Conservation (phyloP, 2,888 invertebrate species). For the Aplocera efformata region DNA sequence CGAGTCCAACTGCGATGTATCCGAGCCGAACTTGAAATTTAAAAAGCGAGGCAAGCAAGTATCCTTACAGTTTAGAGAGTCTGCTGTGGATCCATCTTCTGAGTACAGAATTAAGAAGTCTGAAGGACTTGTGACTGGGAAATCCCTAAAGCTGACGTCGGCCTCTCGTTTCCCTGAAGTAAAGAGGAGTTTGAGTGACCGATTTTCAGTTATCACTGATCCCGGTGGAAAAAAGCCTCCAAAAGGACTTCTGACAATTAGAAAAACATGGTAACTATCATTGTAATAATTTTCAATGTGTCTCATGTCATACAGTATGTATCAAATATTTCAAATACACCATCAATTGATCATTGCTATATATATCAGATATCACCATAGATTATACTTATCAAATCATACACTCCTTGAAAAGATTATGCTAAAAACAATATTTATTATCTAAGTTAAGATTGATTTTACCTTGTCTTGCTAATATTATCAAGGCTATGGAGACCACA, state of each 20-base stretch:
- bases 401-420: too few species aligned
- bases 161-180: conserved; percentile 59
- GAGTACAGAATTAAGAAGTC: conserved; percentile 40
- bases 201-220: conserved; percentile 66
- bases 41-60: conserved; percentile 47
- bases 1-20: conserved; percentile 39
- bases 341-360: too few species aligned
- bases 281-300: conserved; percentile 4
- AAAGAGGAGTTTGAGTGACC: conserved; percentile 72
- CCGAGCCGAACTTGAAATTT: conserved; percentile 49
- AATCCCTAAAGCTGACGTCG: conserved; percentile 57
- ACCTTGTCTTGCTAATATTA: too few species aligned
- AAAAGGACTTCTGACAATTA: conserved; percentile 63
- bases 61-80: conserved; percentile 39
- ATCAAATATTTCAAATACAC: background rate
- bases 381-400: too few species aligned
- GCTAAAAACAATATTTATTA: too few species aligned
- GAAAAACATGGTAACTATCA: conserved; percentile 71
- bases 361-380: too few species aligned
- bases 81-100: conserved; percentile 33
- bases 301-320: background rate
- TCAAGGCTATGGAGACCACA: too few species aligned
- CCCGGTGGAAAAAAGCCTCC: conserved; percentile 52
- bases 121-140: conserved; percentile 47
- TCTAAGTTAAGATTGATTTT: too few species aligned